These are phyloP conservation scores for Uria aalge DNA, from an alignment of 2,113 vertebrate species.

Conservation along the genomic window DNA sequence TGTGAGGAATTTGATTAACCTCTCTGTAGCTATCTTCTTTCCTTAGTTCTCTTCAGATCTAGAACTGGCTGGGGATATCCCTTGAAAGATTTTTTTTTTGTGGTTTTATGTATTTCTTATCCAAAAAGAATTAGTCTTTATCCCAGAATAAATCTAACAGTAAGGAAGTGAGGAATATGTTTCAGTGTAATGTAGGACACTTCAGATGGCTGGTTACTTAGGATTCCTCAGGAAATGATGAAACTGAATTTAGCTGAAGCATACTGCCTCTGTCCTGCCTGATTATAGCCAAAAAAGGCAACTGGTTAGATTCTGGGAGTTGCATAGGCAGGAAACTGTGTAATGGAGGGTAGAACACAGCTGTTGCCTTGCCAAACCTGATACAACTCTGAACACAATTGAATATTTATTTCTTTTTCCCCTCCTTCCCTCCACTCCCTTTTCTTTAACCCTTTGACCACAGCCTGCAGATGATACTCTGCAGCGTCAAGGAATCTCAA, in stretches of 20 bases:
- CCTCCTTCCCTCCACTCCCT: background rate
- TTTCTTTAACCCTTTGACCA: conserved; percentile 20
- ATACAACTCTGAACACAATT: conserved; percentile 28
- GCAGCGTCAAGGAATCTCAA: background rate
- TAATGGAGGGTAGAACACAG: conserved; percentile 46
- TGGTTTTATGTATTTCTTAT: background rate
- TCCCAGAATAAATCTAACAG: background rate
- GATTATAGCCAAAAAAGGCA: conserved; percentile 83
- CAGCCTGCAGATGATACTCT: background rate
- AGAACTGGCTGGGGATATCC: background rate
- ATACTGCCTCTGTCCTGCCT: conserved; percentile 61
- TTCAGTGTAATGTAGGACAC: conserved; percentile 43
- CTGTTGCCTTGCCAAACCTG: conserved; percentile 50
- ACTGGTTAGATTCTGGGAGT: conserved; percentile 72
- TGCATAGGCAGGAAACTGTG: conserved; percentile 72
- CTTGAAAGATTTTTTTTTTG: background rate
- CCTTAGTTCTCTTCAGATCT: background rate
- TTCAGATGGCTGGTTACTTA: conserved; percentile 70
- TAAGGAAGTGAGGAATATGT: background rate
- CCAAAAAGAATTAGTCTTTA: background rate
- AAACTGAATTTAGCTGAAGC: conserved; percentile 71
- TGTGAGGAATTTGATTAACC: background rate
- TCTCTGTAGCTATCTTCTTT: background rate
- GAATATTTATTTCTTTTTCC: background rate
- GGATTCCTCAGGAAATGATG: conserved; percentile 79